Evolutionary conservation across 2,797 vertebrate genomes (phyloP).

Genomic region (Odontamblyopus lacepedii): DNA sequence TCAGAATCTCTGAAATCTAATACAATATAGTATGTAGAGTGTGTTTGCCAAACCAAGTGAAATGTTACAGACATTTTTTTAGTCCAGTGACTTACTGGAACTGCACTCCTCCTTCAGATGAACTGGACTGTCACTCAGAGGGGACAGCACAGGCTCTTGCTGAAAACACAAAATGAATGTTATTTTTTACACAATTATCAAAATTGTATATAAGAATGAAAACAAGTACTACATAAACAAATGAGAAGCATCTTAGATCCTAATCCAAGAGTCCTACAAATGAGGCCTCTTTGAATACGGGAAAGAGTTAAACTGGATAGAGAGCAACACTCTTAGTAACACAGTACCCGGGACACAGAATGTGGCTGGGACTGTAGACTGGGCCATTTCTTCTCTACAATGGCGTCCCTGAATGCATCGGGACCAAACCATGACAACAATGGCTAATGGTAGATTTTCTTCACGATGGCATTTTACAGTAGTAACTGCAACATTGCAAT

Average conservation of each 20-base stretch:
- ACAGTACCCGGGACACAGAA: background rate
- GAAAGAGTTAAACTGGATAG: background rate
- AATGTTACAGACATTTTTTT: constrained; percentile 5
- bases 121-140: constrained; percentile 64
- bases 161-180: constrained; percentile 20
- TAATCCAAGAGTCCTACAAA: no score
- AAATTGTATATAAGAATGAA: background rate
- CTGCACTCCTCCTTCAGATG: constrained; percentile 35
- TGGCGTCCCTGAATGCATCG: background rate
- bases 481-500: background rate
- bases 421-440: background rate
- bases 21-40: constrained; percentile 16
- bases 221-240: background rate
- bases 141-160: constrained; percentile 62
- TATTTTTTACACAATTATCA: constrained; percentile 5
- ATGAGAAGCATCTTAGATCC: no score
- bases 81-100: constrained; percentile 40
- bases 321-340: background rate
- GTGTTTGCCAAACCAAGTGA: background rate
- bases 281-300: background rate
- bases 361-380: background rate
- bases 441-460: background rate
- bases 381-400: background rate
- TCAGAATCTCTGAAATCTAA: constrained; percentile 55
- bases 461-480: background rate